phyloP scores from a whole-genome alignment of 2,797 vertebrate species.

The Neostethus bicornis region DNA sequence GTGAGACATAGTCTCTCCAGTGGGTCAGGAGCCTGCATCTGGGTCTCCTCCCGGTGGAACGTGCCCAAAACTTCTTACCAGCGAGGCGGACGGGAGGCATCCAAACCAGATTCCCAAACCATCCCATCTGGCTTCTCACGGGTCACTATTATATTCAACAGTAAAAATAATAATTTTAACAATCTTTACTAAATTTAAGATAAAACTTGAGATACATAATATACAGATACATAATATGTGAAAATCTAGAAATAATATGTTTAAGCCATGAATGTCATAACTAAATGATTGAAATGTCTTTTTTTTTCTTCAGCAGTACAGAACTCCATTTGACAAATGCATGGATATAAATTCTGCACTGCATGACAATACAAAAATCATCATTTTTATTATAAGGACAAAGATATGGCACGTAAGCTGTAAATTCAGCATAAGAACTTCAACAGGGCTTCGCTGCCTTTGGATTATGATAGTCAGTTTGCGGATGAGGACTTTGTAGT shows the following conservation, averaged over 20 bases:
- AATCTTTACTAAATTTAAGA: no score
- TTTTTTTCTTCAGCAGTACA: slow-evolving; percentile 32
- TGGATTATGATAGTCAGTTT: slow-evolving; percentile 63
- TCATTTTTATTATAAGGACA: slow-evolving; percentile 48
- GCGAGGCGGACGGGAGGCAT: no score
- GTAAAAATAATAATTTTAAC: no score
- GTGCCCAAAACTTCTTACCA: no score
- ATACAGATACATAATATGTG: no score
- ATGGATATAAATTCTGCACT: slow-evolving; percentile 6
- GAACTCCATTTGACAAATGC: slow-evolving; percentile 21
- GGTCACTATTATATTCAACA: no score
- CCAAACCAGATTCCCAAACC: no score
- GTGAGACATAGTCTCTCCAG: no score
- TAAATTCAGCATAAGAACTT: slow-evolving; percentile 59
- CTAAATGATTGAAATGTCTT: slow-evolving; percentile 44
- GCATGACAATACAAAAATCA: slow-evolving; percentile 39
- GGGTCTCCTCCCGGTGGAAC: no score
- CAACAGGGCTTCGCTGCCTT: slow-evolving; percentile 62
- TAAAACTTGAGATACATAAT: no score
- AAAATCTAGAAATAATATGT: slow-evolving; percentile 24
- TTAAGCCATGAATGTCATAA: slow-evolving; percentile 28
- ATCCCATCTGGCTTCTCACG: no score
- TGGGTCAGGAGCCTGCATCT: no score
- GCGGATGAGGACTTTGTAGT: slow-evolving; percentile 74
- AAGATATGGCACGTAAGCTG: slow-evolving; percentile 57